These are phyloP conservation scores for Lerema accius DNA, from an alignment of 1,140 invertebrate species.

Conservation along the genomic window DNA sequence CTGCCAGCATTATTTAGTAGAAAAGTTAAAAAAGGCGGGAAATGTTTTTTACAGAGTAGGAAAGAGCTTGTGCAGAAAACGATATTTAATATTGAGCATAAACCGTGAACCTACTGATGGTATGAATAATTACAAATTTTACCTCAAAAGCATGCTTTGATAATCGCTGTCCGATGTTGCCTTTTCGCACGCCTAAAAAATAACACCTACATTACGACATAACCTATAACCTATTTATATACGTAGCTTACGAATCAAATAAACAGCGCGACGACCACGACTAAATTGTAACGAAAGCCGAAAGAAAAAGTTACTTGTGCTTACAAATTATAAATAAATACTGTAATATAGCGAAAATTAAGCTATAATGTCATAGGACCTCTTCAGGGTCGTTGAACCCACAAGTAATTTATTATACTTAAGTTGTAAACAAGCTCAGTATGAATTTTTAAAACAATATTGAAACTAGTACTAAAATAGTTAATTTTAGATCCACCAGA, in stretches of 20 bases:
- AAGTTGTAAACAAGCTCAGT: too few relatives aligned
- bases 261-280: conserved; percentile 64
- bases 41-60: conserved; percentile 5
- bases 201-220: conserved; percentile 74
- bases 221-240: conserved; percentile 61
- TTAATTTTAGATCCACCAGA: too few relatives aligned
- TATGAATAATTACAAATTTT: conserved; percentile 21
- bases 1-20: conserved; percentile 12
- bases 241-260: conserved; percentile 66
- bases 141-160: neutral
- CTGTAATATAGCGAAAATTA: neutral
- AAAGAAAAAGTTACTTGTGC: conserved; percentile 57
- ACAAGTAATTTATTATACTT: too few relatives aligned
- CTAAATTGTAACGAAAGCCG: conserved; percentile 44
- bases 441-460: too few relatives aligned
- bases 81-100: conserved; percentile 25
- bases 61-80: conserved; percentile 21
- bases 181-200: conserved; percentile 56
- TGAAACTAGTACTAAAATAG: too few relatives aligned
- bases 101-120: conserved; percentile 20
- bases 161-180: conserved; percentile 31
- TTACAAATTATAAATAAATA: conserved; percentile 56
- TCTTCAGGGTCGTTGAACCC: too few relatives aligned
- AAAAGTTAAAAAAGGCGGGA: conserved; percentile 21
- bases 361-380: too few relatives aligned